Base-by-base conservation (phyloP, 92 coral and sea anemone genomes). In the Porites evermanni region DNA sequence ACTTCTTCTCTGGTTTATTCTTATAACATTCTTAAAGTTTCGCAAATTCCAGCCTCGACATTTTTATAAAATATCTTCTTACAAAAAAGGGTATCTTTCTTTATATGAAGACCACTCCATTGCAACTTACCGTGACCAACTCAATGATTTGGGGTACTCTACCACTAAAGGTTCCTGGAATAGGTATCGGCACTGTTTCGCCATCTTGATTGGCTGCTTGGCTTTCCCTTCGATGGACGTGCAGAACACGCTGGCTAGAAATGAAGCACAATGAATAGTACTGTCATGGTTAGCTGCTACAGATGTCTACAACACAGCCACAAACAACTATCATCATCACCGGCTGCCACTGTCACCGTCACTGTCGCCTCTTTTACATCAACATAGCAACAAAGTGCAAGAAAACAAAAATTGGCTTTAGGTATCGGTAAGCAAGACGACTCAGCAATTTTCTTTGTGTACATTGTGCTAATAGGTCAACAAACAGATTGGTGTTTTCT, bases 161-260 rank as follows among this genome's bases (percentile, higher is more conserved):
- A 8, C 66, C 73, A 72, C 77, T 89, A 66, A 85, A 92, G 66
- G 83, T 65, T 60, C 95, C 95, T 51, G 95, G 95, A 12, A 92
- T 83, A 47, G 87, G 87, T 17, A 11, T 32, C 0, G 79, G 87
- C 20, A 21, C 79, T 60, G 79, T 79, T 18, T 83, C 87, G 29
- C 87, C 86, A 71, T 71, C 79, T 21, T 65, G 64, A 18, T 60
- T 72, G 11, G 24, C 64, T 53, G 12, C 13, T 56, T 50, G 47
- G 16, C 53, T 72, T 12, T 81, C 71, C 69, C 53, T 83, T 38
- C 51, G 64, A 24, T 83, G 19, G 24, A 80, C 18, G 64, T 83
- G 74, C 64, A 83, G 12, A 51, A 83, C 87, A 44, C 87, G 87
- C 72, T 83, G 87, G 70, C 87, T 83, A 17, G n/a, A 73, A 9